These are phyloP conservation scores for Drosophila atripex DNA, from an alignment of 2,888 invertebrate genomes.

Conservation along the genomic window DNA sequence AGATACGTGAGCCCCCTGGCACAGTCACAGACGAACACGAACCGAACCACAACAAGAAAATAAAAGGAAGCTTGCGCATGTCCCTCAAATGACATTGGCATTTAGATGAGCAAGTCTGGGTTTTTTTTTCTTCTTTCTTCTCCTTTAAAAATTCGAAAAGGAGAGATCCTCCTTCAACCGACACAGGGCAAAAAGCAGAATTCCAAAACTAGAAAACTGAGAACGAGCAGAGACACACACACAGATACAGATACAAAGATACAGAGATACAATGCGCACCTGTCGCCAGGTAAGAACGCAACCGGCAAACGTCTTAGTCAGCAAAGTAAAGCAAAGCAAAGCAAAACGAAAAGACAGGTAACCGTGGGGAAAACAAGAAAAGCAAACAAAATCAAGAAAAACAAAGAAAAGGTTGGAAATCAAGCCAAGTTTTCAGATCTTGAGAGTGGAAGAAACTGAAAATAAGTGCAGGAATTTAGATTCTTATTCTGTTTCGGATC, in stretches of 20 bases:
- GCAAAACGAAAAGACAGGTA: conserved; percentile 12
- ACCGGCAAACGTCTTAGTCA: conserved; percentile 46
- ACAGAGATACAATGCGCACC: conserved; percentile 46
- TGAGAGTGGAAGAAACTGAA: neutral
- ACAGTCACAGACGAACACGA: conserved; percentile 8
- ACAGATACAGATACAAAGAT: neutral
- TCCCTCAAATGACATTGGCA: conserved; percentile 32
- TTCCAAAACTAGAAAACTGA: conserved; percentile 28
- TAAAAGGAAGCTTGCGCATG: conserved; percentile 5
- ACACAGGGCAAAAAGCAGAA: conserved; percentile 33
- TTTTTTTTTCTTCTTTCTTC: neutral
- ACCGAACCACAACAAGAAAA: neutral
- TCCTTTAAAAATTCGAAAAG: neutral
- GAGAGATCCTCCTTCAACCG: conserved; percentile 11
- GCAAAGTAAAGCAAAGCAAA: conserved; percentile 45
- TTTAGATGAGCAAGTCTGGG: conserved; percentile 25
- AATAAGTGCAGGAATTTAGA: too few species aligned
- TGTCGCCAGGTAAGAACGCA: conserved; percentile 63
- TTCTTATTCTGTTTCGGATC: too few species aligned
- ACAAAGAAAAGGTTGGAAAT: conserved; percentile 5
- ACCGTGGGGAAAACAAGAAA: conserved; percentile 19
- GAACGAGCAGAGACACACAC: neutral
- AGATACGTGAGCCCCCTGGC: conserved; percentile 41
- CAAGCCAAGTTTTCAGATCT: conserved; percentile 6
- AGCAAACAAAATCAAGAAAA: conserved; percentile 24